These are phyloP conservation scores for Chromoteleia sp. DNA, from an alignment of 2,888 invertebrate species.

Conservation along the genomic window DNA sequence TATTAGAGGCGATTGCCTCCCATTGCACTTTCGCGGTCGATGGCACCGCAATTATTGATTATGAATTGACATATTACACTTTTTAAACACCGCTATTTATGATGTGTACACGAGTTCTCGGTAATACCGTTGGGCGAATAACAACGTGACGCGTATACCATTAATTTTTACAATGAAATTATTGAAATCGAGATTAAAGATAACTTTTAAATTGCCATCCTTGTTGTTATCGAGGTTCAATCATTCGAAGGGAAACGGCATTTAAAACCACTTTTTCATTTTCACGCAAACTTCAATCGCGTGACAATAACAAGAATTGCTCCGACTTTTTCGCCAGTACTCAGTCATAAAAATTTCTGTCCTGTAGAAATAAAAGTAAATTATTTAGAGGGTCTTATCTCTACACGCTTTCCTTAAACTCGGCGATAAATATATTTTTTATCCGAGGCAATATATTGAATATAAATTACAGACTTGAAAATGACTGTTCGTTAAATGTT, in stretches of 20 bases:
- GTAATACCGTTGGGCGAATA: slow-evolving; percentile 2
- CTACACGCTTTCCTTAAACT: too few relatives aligned
- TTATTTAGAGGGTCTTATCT: background rate
- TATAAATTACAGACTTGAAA: too few relatives aligned
- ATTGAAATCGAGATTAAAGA: background rate
- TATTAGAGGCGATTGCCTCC: slow-evolving; percentile 22
- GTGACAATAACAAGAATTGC: slow-evolving; percentile 2
- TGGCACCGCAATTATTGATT: slow-evolving; percentile 28
- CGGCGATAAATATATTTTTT: too few relatives aligned
- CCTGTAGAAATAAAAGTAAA: slow-evolving; percentile 1
- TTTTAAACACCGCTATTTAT: slow-evolving; percentile 8
- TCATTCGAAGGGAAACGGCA: background rate
- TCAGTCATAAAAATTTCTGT: slow-evolving; percentile 2
- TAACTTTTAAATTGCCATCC: background rate
- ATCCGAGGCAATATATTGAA: too few relatives aligned
- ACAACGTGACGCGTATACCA: slow-evolving; percentile 3
- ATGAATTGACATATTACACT: slow-evolving; percentile 37
- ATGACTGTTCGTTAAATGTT: too few relatives aligned
- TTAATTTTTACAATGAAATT: background rate
- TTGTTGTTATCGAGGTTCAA: background rate
- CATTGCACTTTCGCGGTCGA: slow-evolving; percentile 23
- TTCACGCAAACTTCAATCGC: background rate
- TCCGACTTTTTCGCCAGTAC: background rate
- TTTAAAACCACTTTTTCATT: slow-evolving; percentile 5
- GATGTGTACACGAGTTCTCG: slow-evolving; percentile 4